Base-by-base conservation (phyloP, 1,140 invertebrate species). In the Penaeus indicus region DNA sequence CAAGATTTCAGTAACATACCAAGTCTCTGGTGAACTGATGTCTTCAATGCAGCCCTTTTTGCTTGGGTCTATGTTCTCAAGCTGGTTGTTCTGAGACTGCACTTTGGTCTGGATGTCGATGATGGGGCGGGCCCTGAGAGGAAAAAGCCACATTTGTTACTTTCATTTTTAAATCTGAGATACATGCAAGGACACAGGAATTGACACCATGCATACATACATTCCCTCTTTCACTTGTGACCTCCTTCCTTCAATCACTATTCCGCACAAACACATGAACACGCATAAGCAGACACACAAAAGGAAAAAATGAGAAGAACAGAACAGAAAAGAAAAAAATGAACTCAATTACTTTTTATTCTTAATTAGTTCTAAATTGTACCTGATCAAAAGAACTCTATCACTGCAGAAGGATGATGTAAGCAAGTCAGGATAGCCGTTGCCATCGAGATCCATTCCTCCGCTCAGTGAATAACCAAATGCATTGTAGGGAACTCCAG, bases 401-500 rank as follows among this genome's bases (percentile, higher is more conserved):
- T 96, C 96, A 90, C 95, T 94, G 92, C 96, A 96, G 93, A 97
- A 98, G 42, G 97, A 97, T 83, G 98, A 98, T 47, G 97, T 94
- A 27, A 98, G 93, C 88, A 99, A 93, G 94, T 99, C 98, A 0
- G 97, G 96, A 93, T 99, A 99, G 21, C 96, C 96, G 93, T 99
- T 99, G 27, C 94, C 93, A 93, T 99, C 98, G 92, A 99, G 94
- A 93, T 99, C 98, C 18, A 97, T 93, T 61, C 97, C 97, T 84
- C 97, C 97, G 90, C 96, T 96, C 25, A 99, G 93, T 0, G 97
- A 97, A 92, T 97, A 97, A 10, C 98, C 98, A 91, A 99, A 97
- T 0, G 97, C 97, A 85, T 92, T 94, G 75, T 97, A 79, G 78
- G 85, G 32, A 25, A 78, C 90, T 22, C 90, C 90, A 32, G 91